phyloP scores from a whole-genome alignment of 2,888 invertebrate species.

The Diogma glabrata region DNA sequence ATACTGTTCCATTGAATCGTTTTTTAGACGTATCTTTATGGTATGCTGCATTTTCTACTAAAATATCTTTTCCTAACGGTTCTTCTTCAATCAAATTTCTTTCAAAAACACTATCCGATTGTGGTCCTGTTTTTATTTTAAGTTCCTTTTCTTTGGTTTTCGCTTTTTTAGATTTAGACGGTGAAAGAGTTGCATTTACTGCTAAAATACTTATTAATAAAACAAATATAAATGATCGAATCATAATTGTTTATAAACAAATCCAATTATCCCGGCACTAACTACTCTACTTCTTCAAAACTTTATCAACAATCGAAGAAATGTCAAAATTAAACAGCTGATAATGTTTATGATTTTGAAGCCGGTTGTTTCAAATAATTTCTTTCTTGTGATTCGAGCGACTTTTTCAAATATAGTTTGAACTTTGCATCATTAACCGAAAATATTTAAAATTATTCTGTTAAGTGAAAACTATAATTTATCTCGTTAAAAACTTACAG shows the following conservation, averaged over 20 bases:
- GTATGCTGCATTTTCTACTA: constrained; percentile 64
- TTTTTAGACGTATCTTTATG: constrained; percentile 53
- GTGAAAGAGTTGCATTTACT: constrained; percentile 25
- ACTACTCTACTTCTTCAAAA: too few relatives aligned
- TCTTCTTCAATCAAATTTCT: constrained; percentile 54
- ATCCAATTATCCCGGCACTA: too few relatives aligned
- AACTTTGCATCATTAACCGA: too few relatives aligned
- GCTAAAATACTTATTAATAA: background rate
- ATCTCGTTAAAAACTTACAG: too few relatives aligned
- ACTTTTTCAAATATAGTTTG: too few relatives aligned
- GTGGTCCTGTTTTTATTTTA: constrained; percentile 40
- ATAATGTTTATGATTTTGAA: too few relatives aligned
- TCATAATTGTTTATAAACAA: background rate
- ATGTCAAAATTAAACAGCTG: too few relatives aligned
- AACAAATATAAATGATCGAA: background rate
- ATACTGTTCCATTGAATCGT: constrained; percentile 59
- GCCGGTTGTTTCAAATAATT: too few relatives aligned
- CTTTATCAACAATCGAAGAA: too few relatives aligned
- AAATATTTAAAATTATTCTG: too few relatives aligned
- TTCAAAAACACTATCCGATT: constrained; percentile 53
- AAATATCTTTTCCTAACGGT: constrained; percentile 58
- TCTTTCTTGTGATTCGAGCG: too few relatives aligned
- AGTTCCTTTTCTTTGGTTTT: constrained; percentile 26
- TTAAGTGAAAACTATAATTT: too few relatives aligned
- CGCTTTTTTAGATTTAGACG: constrained; percentile 24